Evolutionary conservation across 2,888 invertebrate genomes (phyloP), one percentile per base, ranked within the genome.

Genomic region (Escarpia spicata): DNA sequence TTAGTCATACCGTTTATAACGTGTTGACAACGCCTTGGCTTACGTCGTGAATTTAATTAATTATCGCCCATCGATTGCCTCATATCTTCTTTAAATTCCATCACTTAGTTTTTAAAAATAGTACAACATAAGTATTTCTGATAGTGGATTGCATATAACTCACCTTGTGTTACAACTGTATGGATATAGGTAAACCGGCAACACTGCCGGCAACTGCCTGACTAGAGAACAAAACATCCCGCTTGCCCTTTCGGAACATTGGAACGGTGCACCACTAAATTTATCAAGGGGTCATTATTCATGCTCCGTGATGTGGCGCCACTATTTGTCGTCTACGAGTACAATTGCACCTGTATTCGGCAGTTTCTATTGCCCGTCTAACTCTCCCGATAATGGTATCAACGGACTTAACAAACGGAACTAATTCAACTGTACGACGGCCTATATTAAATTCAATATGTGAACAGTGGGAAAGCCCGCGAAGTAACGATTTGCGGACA

Each of bases 191-290:
- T 75, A 75, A 75, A 75, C 75, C 75, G 75, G 75, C n/a, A 75
- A 75, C 75, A 75, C 75, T 75, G 75, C n/a, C 75, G 75, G 75
- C n/a, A 75, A 75, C 75, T 75, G 75, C 26, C 75, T 75, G 19
- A 6, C 26, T 75, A 75, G 26, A 19, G 75, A 75, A 26, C 75
- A 75, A 75, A 75, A 75, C 75, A 75, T 75, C n/a, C 75, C 75
- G 75, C 75, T 75, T 75, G 75, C 75, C 75, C 75, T 75, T 75
- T 75, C 75, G 75, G 75, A 75, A 75, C 75, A 75, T 75, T n/a
- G n/a, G 75, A 75, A 75, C 75, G 75, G 75, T 26, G 75, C 75
- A 75, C 75, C n/a, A 75, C 75, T 26, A 26, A 75, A 75, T 75
- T 26, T 26, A 6, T 75, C 26, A 6, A 75, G 12, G 52, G 10